phyloP scores from a whole-genome alignment of 2,888 invertebrate genomes.

The Leucophora obtusa region DNA sequence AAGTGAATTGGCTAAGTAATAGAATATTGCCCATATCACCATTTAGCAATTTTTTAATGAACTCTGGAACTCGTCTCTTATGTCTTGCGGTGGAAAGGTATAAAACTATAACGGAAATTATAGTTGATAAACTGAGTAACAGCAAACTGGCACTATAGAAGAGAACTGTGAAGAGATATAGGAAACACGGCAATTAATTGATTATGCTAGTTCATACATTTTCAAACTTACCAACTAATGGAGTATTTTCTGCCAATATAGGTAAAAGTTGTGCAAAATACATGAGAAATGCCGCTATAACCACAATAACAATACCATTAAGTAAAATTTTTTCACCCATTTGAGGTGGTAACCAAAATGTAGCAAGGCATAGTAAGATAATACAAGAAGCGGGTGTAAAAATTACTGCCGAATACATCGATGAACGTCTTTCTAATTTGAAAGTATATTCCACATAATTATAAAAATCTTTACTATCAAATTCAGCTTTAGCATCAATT shows the following conservation, averaged over 20 bases:
- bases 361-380: slow-evolving; percentile 81
- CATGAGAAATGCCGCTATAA: slow-evolving; percentile 82
- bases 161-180: slow-evolving; percentile 78
- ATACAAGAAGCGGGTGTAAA: slow-evolving; percentile 83
- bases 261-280: slow-evolving; percentile 82
- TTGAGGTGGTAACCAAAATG: slow-evolving; percentile 84
- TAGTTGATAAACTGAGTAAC: slow-evolving; percentile 80
- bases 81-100: slow-evolving; percentile 79
- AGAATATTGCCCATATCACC: slow-evolving; percentile 72
- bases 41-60: slow-evolving; percentile 73
- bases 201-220: no score
- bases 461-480: slow-evolving; percentile 72
- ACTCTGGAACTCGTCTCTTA: slow-evolving; percentile 78
- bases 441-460: slow-evolving; percentile 73
- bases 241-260: slow-evolving; percentile 78
- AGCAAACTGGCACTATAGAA: slow-evolving; percentile 81
- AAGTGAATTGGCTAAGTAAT: slow-evolving; percentile 73
- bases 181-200: no score
- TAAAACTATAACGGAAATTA: slow-evolving; percentile 80
- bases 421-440: slow-evolving; percentile 80
- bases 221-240: slow-evolving; percentile 77
- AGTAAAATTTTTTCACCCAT: slow-evolving; percentile 83
- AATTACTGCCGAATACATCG: slow-evolving; percentile 82
- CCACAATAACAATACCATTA: slow-evolving; percentile 81
- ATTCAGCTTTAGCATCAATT: slow-evolving; percentile 60